Evolutionary conservation across 2,113 vertebrate genomes (phyloP).

Genomic region (Actinemys pallida): DNA sequence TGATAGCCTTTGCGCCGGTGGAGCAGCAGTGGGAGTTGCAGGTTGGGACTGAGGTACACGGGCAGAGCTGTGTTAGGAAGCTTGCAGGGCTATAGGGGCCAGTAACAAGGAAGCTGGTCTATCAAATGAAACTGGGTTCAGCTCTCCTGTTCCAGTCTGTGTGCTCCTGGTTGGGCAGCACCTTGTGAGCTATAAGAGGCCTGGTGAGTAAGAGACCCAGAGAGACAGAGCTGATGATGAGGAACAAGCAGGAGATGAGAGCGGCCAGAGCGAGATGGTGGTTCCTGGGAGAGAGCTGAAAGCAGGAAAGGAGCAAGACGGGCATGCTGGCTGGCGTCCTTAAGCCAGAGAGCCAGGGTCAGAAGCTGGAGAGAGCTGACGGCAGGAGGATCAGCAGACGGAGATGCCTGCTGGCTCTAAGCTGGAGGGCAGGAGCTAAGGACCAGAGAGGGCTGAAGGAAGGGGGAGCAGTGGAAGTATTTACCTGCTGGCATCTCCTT

Average conservation of each 20-base stretch:
- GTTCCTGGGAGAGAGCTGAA: not conserved
- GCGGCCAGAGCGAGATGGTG: not conserved
- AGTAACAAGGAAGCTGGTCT: not conserved
- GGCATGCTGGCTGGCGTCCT: not conserved
- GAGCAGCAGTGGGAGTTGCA: constrained; percentile 26
- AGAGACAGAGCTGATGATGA: not conserved
- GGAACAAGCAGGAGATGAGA: not conserved
- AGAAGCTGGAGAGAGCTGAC: not conserved
- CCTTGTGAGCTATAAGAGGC: not conserved
- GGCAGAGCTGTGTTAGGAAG: not conserved
- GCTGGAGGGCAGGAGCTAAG: not conserved
- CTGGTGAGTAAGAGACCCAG: not conserved
- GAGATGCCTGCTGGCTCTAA: not conserved
- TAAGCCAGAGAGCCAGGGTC: not conserved
- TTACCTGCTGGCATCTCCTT: not conserved
- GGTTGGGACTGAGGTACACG: not conserved
- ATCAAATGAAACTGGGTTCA: not conserved
- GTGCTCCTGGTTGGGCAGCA: not conserved
- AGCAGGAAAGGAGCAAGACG: not conserved
- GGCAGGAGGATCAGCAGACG: not conserved
- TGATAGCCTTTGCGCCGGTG: constrained; percentile 21
- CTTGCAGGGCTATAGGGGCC: not conserved
- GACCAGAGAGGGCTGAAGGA: not conserved
- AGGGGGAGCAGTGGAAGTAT: not conserved
- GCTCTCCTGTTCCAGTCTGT: not conserved